A percentile compares a stretch with the other conserved stretches of the same genome.
These are phyloP conservation scores for Ericerus pela DNA, from an alignment of 1,140 invertebrate genomes.

Conservation along the genomic window DNA sequence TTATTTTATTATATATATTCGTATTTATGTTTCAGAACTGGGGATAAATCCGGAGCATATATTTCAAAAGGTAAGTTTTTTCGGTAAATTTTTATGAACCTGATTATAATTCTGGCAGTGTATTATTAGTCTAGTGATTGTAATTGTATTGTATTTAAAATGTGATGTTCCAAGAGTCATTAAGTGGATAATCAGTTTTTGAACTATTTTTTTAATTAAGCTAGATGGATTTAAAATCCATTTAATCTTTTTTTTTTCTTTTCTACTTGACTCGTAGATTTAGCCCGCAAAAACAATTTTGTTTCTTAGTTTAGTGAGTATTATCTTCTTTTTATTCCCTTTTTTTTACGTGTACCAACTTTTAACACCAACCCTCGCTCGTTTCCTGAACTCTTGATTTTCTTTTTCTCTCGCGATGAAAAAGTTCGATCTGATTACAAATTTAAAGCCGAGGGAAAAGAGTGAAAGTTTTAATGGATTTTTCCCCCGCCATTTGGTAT, in stretches of 20 bases:
- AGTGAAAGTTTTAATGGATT: conserved; percentile 7
- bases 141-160: too few species aligned
- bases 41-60: conserved; percentile 9
- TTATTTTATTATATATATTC: neutral
- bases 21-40: conserved; percentile 4
- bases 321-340: conserved; percentile 6
- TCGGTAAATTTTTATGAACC: conserved; percentile 3
- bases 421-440: conserved; percentile 6
- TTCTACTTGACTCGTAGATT: conserved; percentile 4
- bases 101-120: too few species aligned
- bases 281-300: conserved; percentile 6
- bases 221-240: too few species aligned
- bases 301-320: neutral
- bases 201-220: too few species aligned
- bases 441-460: conserved; percentile 1
- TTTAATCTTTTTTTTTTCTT: too few species aligned
- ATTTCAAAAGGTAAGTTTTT: conserved; percentile 7
- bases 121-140: too few species aligned
- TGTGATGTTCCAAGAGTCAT: too few species aligned
- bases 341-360: conserved; percentile 4
- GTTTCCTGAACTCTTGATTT: neutral
- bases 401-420: neutral
- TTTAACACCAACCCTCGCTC: neutral
- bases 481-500: neutral
- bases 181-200: too few species aligned